These are phyloP conservation scores for Grallaria varia DNA, from an alignment of 2,113 vertebrate species.

Conservation along the genomic window DNA sequence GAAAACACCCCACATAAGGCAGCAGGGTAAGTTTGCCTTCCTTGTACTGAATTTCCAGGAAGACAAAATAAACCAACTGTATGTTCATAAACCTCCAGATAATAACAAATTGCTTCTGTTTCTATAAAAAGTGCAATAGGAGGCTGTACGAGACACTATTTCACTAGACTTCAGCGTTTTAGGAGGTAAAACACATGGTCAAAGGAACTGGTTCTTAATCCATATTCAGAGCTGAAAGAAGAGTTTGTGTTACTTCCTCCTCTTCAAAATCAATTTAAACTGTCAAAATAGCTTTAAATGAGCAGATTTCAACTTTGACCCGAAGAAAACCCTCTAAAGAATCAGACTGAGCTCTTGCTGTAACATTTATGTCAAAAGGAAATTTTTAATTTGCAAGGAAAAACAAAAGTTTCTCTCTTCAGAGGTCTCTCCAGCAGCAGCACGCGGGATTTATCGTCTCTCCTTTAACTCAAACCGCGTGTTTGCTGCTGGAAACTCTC, in stretches of 20 bases:
- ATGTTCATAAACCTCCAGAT: not conserved
- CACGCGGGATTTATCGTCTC: constrained; percentile 57
- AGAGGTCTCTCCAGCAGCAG: constrained; percentile 45
- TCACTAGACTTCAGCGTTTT: constrained; percentile 48
- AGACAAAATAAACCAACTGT: not conserved
- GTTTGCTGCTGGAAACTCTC: constrained; percentile 40
- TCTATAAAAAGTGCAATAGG: not conserved
- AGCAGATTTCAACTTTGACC: not conserved
- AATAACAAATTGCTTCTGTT: not conserved
- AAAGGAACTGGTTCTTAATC: constrained; percentile 67
- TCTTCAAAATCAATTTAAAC: constrained; percentile 65
- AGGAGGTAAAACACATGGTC: constrained; percentile 64
- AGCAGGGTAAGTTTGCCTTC: not conserved
- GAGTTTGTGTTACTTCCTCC: constrained; percentile 69
- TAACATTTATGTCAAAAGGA: constrained; percentile 10
- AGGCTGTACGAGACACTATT: constrained; percentile 5
- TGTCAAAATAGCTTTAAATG: constrained; percentile 34
- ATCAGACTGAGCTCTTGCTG: not conserved
- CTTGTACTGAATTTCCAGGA: not conserved
- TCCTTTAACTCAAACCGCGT: constrained; percentile 24
- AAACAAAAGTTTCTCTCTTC: constrained; percentile 68
- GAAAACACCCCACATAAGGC: not conserved
- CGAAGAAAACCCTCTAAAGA: constrained; percentile 58
- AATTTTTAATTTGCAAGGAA: constrained; percentile 68
- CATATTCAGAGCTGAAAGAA: constrained; percentile 63